These are phyloP conservation scores for Saturnia japonica DNA, from an alignment of 2,888 invertebrate genomes.

Conservation along the genomic window DNA sequence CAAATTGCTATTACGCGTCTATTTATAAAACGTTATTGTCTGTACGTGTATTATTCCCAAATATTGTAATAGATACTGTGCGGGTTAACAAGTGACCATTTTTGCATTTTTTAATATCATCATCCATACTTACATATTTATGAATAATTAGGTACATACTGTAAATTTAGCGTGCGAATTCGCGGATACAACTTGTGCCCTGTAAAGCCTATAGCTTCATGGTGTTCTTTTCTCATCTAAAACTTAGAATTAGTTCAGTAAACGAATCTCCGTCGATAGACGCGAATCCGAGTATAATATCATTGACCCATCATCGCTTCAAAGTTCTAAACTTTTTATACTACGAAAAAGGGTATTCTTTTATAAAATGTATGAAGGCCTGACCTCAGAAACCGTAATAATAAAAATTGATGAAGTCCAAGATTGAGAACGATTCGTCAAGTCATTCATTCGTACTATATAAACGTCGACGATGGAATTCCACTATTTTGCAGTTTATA, in stretches of 20 bases:
- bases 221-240: too few species aligned
- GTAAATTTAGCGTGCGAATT: too few species aligned
- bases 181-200: too few species aligned
- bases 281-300: not conserved
- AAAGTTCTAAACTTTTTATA: not conserved
- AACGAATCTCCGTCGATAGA: not conserved
- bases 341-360: not conserved
- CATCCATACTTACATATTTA: too few species aligned
- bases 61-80: too few species aligned
- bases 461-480: not conserved
- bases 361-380: not conserved
- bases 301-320: not conserved
- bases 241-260: not conserved
- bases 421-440: not conserved
- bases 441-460: not conserved
- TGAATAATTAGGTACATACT: too few species aligned
- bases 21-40: too few species aligned
- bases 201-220: too few species aligned
- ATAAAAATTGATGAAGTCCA: conserved; percentile 1
- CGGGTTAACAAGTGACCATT: too few species aligned
- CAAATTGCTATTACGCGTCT: too few species aligned
- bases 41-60: too few species aligned
- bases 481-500: conserved; percentile 4
- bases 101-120: too few species aligned
- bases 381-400: not conserved